Base-by-base conservation (phyloP, 1,140 invertebrate species). In the Rhyacophila brunnea region DNA sequence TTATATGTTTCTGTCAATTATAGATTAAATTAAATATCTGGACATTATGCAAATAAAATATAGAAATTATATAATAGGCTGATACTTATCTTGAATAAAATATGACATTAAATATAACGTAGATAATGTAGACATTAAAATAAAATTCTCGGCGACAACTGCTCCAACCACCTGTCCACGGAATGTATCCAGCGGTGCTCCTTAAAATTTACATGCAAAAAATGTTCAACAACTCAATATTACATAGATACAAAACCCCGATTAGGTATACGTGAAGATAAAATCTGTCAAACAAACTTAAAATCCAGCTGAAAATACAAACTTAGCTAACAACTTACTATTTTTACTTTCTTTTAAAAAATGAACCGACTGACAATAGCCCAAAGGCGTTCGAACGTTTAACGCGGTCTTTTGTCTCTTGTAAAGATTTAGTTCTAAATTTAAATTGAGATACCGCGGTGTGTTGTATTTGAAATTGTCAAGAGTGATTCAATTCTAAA, bases 361-460 rank as follows among this genome's bases (percentile, higher is more conserved):
- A 56, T 38, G 23, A 47, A 47, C 2, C 43, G 4, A 19, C 15
- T 15, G 42, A 54, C 51, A 54, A 45, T 54, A 54, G 34, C 28
- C 13, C 40, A 46, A 43, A 60, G 58, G 50, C 58, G 58, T 60
- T 60, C 58, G 46, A 60, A 49, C 51, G 58, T 47, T 55, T 55
- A 46, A 55, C 40, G 32, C 46, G 55, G 48, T 52, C 52, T 56
- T 62, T 62, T 62, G 47, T 46, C 51, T 42, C 23, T 20, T 47
- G 46, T 38, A 38, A 42, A 49, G 54, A 57, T 53, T 28, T 7
- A 10, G 28, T 23, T 62, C 53, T 62, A 62, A 51, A 62, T 62
- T 36, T 62, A 57, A 42, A 55, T n/a, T 50, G 17, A 13, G 42
- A 50, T 56, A 53, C 46, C 19, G 48, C 57, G 34, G 35, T 44